A percentile compares a stretch with the other conserved stretches of the same genome.
Evolutionary conservation across 2,797 vertebrate species (phyloP).

Genomic region (Manis javanica): DNA sequence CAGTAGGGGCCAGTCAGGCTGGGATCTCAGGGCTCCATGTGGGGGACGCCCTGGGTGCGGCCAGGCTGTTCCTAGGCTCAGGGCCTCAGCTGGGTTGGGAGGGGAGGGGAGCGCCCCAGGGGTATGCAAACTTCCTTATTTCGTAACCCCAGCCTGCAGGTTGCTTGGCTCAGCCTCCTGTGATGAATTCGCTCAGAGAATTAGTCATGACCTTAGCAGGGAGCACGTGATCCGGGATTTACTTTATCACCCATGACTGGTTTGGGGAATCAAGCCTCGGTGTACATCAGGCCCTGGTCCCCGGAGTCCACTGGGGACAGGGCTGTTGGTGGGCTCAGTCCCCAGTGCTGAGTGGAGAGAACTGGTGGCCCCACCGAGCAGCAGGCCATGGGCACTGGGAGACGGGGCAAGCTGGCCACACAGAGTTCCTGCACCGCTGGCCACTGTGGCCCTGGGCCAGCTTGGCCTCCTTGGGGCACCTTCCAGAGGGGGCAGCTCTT

Average conservation of each 20-base stretch:
- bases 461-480: fast-evolving
- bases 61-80: neutral
- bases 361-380: neutral
- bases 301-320: neutral
- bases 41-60: neutral
- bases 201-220: constrained; percentile 45
- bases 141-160: neutral
- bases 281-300: neutral
- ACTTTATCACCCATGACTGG: neutral
- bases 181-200: constrained; percentile 74
- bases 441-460: fast-evolving
- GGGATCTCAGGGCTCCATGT: neutral
- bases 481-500: neutral
- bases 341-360: fast-evolving
- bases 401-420: fast-evolving
- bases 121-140: neutral
- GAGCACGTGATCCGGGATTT: constrained; percentile 66
- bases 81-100: fast-evolving
- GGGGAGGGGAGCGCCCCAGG: fast-evolving
- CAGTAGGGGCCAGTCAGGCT: no score
- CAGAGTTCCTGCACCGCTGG: fast-evolving
- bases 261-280: neutral
- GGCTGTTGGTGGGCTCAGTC: neutral
- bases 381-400: fast-evolving
- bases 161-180: constrained; percentile 52